These are phyloP conservation scores for Cryptops parisi DNA, from an alignment of 2,888 invertebrate genomes.

Conservation along the genomic window DNA sequence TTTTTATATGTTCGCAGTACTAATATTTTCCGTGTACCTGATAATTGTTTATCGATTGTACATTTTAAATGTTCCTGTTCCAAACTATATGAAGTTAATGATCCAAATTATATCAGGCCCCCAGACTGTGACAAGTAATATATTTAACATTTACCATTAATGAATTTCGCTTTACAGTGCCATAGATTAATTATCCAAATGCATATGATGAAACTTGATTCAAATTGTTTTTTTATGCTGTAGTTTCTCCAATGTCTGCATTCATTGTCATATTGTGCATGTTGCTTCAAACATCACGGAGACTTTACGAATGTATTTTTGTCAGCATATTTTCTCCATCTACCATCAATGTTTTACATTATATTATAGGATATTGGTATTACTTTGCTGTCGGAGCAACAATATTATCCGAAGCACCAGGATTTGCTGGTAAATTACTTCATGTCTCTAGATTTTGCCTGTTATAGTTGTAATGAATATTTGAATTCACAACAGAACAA, in stretches of 20 bases:
- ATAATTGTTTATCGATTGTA: conserved; percentile 4
- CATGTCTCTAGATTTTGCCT: background rate
- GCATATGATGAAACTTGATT: background rate
- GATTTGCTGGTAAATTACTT: conserved; percentile 21
- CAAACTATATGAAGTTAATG: background rate
- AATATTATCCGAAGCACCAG: conserved; percentile 26
- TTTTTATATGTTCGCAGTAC: background rate
- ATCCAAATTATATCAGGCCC: background rate
- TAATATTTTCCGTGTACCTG: background rate
- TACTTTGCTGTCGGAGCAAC: conserved; percentile 48
- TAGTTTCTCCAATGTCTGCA: conserved; percentile 35
- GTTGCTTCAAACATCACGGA: conserved; percentile 51
- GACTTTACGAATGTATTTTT: conserved; percentile 66
- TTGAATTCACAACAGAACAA: no score
- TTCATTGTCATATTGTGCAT: conserved; percentile 47
- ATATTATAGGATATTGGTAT: conserved; percentile 57
- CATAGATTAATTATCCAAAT: background rate
- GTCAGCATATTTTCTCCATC: conserved; percentile 65
- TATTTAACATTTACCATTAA: background rate
- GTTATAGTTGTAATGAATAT: no score
- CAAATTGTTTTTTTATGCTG: conserved; percentile 1
- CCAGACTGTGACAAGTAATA: background rate
- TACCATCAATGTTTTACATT: conserved; percentile 64
- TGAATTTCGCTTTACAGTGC: background rate
- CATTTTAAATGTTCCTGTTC: background rate